These are phyloP conservation scores for Gymnocypris eckloni DNA, from an alignment of 2,797 vertebrate genomes.

Conservation along the genomic window DNA sequence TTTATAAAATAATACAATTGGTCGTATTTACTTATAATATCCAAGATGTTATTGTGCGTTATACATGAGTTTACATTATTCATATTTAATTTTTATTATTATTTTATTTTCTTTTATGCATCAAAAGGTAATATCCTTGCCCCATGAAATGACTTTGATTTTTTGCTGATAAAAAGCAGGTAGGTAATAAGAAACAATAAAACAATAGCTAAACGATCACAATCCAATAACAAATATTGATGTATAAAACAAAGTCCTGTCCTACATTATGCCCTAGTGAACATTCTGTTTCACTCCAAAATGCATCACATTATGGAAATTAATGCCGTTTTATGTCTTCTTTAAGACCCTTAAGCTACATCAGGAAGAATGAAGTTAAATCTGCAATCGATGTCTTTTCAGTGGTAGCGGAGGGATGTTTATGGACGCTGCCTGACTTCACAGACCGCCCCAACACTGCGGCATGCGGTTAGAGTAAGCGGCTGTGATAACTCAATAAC, in stretches of 20 bases:
- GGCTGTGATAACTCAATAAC: constrained; percentile 54
- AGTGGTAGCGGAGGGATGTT: constrained; percentile 21
- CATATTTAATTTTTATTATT: no score
- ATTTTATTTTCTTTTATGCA: no score
- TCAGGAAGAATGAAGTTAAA: constrained; percentile 19
- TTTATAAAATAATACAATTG: not conserved
- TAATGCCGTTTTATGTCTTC: not conserved
- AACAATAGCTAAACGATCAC: constrained; percentile 12
- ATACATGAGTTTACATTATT: not conserved
- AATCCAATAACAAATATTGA: constrained; percentile 5
- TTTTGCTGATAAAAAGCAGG: not conserved
- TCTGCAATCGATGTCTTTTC: constrained; percentile 17
- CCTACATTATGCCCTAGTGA: not conserved
- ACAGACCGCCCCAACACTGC: constrained; percentile 38
- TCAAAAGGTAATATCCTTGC: not conserved
- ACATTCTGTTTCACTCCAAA: constrained; percentile 1
- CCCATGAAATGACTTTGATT: not conserved
- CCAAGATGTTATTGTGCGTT: not conserved
- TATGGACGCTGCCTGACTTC: constrained; percentile 32
- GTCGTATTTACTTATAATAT: not conserved
- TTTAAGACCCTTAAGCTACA: constrained; percentile 7
- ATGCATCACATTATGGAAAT: constrained; percentile 22
- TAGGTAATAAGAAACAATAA: not conserved
- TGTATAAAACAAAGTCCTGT: not conserved
- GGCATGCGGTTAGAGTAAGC: constrained; percentile 46